Percentiles rank a stretch among this genome's conserved stretches.
phyloP scores from a whole-genome alignment of 2,888 invertebrate species.

The Drosophila melanosoma region DNA sequence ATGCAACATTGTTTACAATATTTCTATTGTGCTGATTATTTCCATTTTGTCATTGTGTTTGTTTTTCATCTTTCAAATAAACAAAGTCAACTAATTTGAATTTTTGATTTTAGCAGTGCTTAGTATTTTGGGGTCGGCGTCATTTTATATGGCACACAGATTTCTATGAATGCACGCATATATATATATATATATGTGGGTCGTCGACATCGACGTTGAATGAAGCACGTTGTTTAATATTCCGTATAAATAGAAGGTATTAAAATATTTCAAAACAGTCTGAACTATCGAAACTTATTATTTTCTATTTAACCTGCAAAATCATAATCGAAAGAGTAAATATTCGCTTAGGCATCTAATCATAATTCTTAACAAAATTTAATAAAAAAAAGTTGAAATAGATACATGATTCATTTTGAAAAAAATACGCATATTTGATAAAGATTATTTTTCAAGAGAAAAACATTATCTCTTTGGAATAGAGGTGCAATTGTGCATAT shows the following conservation, averaged over 20 bases:
- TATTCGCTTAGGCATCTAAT: not conserved
- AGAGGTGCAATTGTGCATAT: conserved; percentile 20
- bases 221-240: conserved; percentile 2
- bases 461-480: conserved; percentile 13
- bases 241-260: conserved; percentile 18
- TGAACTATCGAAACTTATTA: not conserved
- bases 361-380: not conserved
- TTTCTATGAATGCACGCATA: conserved; percentile 1
- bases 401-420: not conserved
- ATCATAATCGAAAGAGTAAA: not conserved
- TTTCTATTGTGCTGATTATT: conserved; percentile 32
- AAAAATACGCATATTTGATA: not conserved
- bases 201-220: conserved; percentile 56
- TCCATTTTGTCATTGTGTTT: conserved; percentile 30
- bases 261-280: not conserved
- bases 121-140: conserved; percentile 22
- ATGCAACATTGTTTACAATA: conserved; percentile 32
- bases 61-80: conserved; percentile 62
- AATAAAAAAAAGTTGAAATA: not conserved
- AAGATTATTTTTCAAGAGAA: not conserved
- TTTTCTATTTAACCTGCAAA: not conserved
- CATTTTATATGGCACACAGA: conserved; percentile 22
- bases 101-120: conserved; percentile 13
- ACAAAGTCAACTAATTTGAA: conserved; percentile 70
- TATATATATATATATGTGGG: conserved; percentile 56